phyloP scores from a whole-genome alignment of 2,797 vertebrate species.

The Hemibagrus guttatus region DNA sequence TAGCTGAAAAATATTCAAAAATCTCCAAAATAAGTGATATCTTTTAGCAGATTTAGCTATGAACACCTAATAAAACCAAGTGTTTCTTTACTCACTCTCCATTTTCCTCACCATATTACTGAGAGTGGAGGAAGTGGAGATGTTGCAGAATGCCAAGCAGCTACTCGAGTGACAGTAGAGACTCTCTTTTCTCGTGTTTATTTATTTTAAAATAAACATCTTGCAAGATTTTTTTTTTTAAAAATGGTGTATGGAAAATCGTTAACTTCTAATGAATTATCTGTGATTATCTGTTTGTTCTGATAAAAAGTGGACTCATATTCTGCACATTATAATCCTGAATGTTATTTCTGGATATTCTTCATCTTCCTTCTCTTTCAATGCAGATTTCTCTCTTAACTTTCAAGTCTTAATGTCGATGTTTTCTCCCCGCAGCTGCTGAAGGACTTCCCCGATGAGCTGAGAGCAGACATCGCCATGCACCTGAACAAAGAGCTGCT shows the following conservation, averaged over 20 bases:
- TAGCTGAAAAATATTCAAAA: too few species aligned
- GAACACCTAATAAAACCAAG: not conserved
- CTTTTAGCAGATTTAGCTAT: not conserved
- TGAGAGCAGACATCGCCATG: slow-evolving; percentile 98
- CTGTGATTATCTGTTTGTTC: not conserved
- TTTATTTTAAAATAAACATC: not conserved
- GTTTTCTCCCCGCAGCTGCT: slow-evolving; percentile 78
- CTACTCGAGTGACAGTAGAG: not conserved
- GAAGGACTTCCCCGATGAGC: slow-evolving; percentile 96
- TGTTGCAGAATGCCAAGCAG: not conserved
- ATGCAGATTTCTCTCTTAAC: not conserved
- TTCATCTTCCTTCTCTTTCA: not conserved
- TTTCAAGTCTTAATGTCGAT: not conserved
- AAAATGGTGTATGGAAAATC: not conserved
- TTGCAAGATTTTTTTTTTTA: too few species aligned
- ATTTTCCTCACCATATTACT: not conserved
- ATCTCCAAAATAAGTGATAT: too few species aligned
- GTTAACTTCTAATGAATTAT: not conserved
- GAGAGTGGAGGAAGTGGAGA: not conserved
- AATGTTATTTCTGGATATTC: not conserved
- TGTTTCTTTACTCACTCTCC: not conserved
- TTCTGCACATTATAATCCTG: not conserved
- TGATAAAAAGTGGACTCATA: not conserved
- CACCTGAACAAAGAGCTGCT: slow-evolving; percentile 98
- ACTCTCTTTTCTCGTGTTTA: not conserved